phyloP scores from a whole-genome alignment of 2,888 invertebrate genomes.

The Harmothoe impar region DNA sequence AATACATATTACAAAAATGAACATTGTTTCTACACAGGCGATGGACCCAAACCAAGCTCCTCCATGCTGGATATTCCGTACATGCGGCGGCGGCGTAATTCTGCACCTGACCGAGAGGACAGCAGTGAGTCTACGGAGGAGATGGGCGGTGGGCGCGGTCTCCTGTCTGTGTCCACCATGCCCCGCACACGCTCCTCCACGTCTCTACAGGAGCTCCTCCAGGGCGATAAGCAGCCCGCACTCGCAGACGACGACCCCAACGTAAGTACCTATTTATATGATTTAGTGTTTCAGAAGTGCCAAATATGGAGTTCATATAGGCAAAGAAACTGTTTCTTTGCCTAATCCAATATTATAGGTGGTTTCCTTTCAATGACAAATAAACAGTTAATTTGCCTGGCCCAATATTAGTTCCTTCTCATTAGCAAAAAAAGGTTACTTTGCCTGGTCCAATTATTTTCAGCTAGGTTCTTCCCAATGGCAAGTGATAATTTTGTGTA shows the following conservation, averaged over 20 bases:
- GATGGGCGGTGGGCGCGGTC: slow-evolving; percentile 58
- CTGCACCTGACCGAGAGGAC: slow-evolving; percentile 56
- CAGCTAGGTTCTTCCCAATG: no score
- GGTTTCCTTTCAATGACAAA: no score
- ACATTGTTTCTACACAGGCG: slow-evolving; percentile 1
- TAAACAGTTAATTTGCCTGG: no score
- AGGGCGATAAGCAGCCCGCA: slow-evolving; percentile 51
- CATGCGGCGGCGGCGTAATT: slow-evolving; percentile 58
- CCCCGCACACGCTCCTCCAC: slow-evolving; percentile 73
- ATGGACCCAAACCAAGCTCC: background rate
- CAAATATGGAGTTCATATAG: no score
- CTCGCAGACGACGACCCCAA: background rate
- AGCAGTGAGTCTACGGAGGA: slow-evolving; percentile 60
- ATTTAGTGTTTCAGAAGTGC: no score
- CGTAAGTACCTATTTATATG: background rate
- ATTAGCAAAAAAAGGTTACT: no score
- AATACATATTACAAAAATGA: no score
- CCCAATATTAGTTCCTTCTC: no score
- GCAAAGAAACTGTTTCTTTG: no score
- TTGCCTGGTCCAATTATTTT: no score
- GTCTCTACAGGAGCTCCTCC: slow-evolving; percentile 70
- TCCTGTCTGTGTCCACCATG: slow-evolving; percentile 62
- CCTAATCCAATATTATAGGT: no score
- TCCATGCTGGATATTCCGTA: slow-evolving; percentile 59
- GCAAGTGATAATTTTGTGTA: no score